phyloP scores from a whole-genome alignment of 2,888 invertebrate genomes.

The Minunthozetes semirufus region DNA sequence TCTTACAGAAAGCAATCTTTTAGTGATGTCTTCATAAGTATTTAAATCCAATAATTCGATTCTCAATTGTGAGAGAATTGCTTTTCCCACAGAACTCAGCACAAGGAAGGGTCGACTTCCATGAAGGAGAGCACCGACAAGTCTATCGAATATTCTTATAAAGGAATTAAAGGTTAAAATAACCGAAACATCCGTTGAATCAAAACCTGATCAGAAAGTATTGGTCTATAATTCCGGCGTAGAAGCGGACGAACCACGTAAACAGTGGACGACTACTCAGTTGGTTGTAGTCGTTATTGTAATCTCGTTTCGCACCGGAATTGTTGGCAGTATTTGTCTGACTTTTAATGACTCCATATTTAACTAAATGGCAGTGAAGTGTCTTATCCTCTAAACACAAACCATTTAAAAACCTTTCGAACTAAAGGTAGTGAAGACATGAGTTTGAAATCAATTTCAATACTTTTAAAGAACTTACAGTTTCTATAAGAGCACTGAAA shows the following conservation, averaged over 20 bases:
- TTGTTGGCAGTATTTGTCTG: background rate
- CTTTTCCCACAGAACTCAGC: conserved; percentile 31
- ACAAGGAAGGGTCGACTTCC: conserved; percentile 31
- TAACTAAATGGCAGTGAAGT: conserved; percentile 32
- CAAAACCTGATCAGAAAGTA: conserved; percentile 31
- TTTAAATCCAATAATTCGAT: conserved; percentile 22
- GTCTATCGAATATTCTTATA: conserved; percentile 29
- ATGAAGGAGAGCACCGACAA: conserved; percentile 24
- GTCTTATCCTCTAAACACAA: conserved; percentile 71
- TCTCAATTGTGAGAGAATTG: conserved; percentile 18
- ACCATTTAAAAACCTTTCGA: conserved; percentile 41
- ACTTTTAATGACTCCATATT: conserved; percentile 25
- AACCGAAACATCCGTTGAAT: background rate
- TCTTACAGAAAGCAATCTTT: conserved; percentile 31
- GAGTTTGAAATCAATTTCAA: background rate
- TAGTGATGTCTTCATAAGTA: conserved; percentile 29
- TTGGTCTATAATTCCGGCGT: conserved; percentile 35
- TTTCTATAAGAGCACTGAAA: conserved; percentile 21
- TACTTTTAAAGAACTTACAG: conserved; percentile 1
- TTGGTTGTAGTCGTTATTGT: background rate
- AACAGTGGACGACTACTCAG: conserved; percentile 15
- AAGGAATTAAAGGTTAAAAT: background rate
- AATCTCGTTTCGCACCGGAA: background rate
- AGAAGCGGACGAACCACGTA: conserved; percentile 36
- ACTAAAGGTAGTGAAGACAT: conserved; percentile 36